Evolutionary conservation across 2,113 vertebrate genomes (phyloP), one percentile per base, ranked within the genome.

Genomic region (Callaeas wilsoni): DNA sequence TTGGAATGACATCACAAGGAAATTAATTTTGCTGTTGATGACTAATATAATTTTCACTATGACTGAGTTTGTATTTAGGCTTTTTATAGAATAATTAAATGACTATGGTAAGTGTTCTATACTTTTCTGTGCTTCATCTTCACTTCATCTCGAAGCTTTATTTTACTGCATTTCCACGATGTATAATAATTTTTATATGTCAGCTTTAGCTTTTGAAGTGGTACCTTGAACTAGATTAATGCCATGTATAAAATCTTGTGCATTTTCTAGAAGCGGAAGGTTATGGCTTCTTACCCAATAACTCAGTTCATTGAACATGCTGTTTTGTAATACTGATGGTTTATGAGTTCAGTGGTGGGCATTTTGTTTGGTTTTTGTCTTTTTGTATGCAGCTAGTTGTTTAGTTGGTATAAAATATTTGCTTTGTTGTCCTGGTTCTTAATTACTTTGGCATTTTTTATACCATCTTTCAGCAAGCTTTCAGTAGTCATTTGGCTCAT

Each of bases 91-190:
- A 63, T 27, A 71, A n/a, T 19, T 76, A 70, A 73, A 53, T 69
- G 9, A 12, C 41, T 71, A 0, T 46, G 19, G 5, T 64, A 53
- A 20, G 2, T 81, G 6, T 79, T 73, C 16, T 49, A 0, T 41
- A 20, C 49, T 56, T 89, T 53, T 27, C 59, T 83, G 30, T 63
- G 25, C 23, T 74, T 77, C 10, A 53, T 39, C 39, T 70, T 67
- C 46, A 68, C 21, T 64, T 79, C 10, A 42, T 39, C 19, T 63
- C n/a, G 76, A 78, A 84, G 33, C 26, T 88, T 2, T 60, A 5
- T 90, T 89, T 84, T 84, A 81, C 32, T 63, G 6, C 12, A 29
- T 80, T 35, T 87, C 44, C 8, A 63, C 30, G 16, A 12, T 7
- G 21, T 46, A 3, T 20, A 56, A 20, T 57, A 73, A 23, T 30